Evolutionary conservation across 2,113 vertebrate genomes (phyloP).

Genomic region (Aplodontia rufa): DNA sequence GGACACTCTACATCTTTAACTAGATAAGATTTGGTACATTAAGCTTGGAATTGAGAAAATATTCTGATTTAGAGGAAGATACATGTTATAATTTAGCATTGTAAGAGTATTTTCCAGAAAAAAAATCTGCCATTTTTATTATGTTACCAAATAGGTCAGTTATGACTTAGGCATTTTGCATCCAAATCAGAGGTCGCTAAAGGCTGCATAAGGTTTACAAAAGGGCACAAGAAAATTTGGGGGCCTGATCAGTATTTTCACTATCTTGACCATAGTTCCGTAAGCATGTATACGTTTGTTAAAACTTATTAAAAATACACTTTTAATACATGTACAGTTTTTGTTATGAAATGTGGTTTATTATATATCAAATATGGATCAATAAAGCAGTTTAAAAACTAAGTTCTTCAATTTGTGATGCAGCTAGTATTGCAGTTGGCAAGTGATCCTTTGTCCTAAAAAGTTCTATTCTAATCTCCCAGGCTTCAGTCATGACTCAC

Average conservation of each 20-base stretch:
- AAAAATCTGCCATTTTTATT: neutral
- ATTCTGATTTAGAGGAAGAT: slow-evolving; percentile 38
- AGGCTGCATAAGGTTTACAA: neutral
- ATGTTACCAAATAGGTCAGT: neutral
- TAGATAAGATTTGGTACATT: neutral
- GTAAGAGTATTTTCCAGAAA: slow-evolving; percentile 36
- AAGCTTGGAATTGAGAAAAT: slow-evolving; percentile 18
- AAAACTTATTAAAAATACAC: neutral
- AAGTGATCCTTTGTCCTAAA: neutral
- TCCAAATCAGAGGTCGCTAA: neutral
- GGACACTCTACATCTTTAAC: slow-evolving; percentile 2
- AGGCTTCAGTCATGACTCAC: neutral
- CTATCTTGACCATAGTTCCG: neutral
- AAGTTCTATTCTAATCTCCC: neutral
- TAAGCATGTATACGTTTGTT: neutral
- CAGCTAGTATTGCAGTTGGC: neutral
- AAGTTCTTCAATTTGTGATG: neutral
- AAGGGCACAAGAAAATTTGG: neutral
- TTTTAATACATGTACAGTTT: neutral
- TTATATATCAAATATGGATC: neutral
- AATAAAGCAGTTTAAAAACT: neutral
- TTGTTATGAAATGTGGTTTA: neutral
- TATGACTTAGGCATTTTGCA: neutral
- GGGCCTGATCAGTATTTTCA: neutral
- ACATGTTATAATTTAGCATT: neutral